Base-by-base conservation (phyloP, 2,797 vertebrate genomes). In the Spinibarbus caldwelli region DNA sequence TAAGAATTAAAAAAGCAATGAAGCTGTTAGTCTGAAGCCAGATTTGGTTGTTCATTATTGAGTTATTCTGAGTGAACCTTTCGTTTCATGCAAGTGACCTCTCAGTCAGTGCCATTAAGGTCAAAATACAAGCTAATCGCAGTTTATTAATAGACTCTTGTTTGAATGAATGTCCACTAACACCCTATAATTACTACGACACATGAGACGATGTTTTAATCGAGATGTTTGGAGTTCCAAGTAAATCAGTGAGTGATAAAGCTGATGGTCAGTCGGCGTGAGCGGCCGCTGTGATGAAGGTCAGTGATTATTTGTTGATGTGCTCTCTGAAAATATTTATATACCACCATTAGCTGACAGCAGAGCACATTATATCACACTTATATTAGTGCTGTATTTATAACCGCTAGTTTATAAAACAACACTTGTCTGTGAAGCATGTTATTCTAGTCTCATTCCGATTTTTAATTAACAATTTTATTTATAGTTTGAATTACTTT, bases 61-160 rank as follows among this genome's bases (percentile, higher is more conserved):
- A 29, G 84, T 49, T 85, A 85, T 87, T 86, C 52, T 71, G 70
- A 86, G 87, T n/a, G 72, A 87, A 68, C 43, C 70, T 87, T 82
- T 77, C 64, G 43, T 31, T 79, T 68, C 47, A 78, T 77, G 83
- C n/a, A 34, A 49, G 17, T 85, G 85, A 81, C 76, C 79, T 77
- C 73, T 82, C 59, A 2, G 52, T 82, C 71, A 52, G 73, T 66
- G 77, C 67, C 80, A 85, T 81, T 73, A 77, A 43, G 66, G 85
- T 86, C 76, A 84, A 88, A 87, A 88, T 83, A 86, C 85, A 85
- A 71, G 26, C 80, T 86, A 87, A 89, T 88, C 82, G 47, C 73
- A 38, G 85, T 84, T 87, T 90, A 90, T 90, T 90, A 84, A 88
- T 86, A 88, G 84, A 75, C 47, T 52, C 79, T 81, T 52, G 43